Evolutionary conservation across 2,797 vertebrate species (phyloP), one percentile per base, ranked within the genome.

Genomic region (Siniperca scherzeri): DNA sequence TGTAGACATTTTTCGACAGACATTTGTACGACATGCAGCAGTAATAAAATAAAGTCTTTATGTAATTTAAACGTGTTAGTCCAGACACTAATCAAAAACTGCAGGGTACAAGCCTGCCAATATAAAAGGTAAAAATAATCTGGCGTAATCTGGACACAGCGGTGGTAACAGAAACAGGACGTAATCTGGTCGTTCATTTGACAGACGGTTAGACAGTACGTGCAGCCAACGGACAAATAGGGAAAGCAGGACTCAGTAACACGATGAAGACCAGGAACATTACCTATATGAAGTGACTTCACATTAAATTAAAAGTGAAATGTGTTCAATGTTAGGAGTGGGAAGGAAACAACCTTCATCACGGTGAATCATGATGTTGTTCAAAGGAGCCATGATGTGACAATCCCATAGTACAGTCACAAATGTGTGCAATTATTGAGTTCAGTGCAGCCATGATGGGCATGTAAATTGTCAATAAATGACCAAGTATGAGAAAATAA

Each of bases 301-400:
- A 68, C 19, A 53, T 60, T 25, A 74, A 70, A 40, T 71, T 8
- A 70, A 79, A 69, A 53, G 42, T 21, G 17, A 68, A 78, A 72
- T 27, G 30, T 73, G 38, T 21, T 67, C 21, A 33, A 62, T 81
- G 19, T 12, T 38, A 3, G n/a, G 8, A 50, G 17, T 16, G 3
- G 46, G 40, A 61, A 65, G 30, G 27, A 68, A 70, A 56, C 10
- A 53, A 65, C 13, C 33, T 38, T n/a, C 2, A 25, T 42, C 1
- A 16, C 22, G 53, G 3, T 74, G 48, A 77, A 60, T 66, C 3
- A 68, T 48, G 53, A 55, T 65, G 73, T 33, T 62, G 73, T 66
- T 50, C 13, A 38, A 71, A 77, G 27, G 57, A 67, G 48, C 74
- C 16, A 38, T 80, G 73, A 69, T 22, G 50, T 64, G 22, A 74